Conservation (phyloP, 2,113 vertebrate genomes). For the Phrynosoma platyrhinos region DNA sequence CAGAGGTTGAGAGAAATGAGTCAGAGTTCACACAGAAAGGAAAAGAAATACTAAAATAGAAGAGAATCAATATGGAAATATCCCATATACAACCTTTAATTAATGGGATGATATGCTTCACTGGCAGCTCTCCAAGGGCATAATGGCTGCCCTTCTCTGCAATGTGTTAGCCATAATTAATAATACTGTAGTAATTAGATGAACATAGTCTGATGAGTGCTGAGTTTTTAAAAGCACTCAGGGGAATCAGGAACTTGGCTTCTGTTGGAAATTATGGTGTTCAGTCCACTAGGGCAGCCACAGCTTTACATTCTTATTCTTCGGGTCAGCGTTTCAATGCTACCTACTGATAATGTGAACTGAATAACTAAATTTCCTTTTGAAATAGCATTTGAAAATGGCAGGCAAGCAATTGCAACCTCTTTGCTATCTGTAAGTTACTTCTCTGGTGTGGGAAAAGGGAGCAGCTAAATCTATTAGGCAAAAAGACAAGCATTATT, state of each 20-base stretch:
- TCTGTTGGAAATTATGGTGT: slow-evolving; percentile 9
- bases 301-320: not conserved
- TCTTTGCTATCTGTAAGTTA: not conserved
- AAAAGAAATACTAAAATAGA: slow-evolving; percentile 18
- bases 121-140: slow-evolving; percentile 36
- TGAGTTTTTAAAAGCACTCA: slow-evolving; percentile 35
- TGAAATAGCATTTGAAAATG: not conserved
- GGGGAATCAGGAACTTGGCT: slow-evolving; percentile 10
- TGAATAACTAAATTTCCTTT: not conserved
- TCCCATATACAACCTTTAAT: slow-evolving; percentile 33
- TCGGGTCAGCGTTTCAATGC: not conserved
- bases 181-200: slow-evolving; percentile 46
- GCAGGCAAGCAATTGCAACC: not conserved
- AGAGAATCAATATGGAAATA: slow-evolving; percentile 17
- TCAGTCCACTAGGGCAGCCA: not conserved
- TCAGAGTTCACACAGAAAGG: not conserved
- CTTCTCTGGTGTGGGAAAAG: not conserved
- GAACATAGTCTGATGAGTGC: slow-evolving; percentile 36
- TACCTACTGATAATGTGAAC: not conserved
- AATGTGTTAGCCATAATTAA: slow-evolving; percentile 48
- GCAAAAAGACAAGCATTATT: not conserved
- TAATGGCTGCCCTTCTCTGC: slow-evolving; percentile 33
- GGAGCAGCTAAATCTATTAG: not conserved
- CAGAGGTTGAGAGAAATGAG: not conserved
- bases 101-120: slow-evolving; percentile 38